Conservation (phyloP, 2,888 invertebrate genomes). For the Tetranychus piercei region DNA sequence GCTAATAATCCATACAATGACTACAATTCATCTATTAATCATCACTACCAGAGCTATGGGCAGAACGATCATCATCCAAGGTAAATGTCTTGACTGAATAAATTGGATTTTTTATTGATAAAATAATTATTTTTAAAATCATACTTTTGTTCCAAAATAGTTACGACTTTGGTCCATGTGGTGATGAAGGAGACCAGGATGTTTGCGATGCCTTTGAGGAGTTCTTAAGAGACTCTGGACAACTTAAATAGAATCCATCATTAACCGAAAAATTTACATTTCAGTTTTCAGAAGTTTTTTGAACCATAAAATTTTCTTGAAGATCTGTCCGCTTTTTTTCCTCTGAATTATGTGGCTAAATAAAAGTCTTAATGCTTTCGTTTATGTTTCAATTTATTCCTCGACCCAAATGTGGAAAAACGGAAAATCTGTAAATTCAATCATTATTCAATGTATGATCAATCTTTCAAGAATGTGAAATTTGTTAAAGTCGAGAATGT, state of each 20-base stretch:
- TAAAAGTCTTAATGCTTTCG: too few species aligned
- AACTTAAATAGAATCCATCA: constrained; percentile 1
- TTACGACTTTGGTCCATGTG: constrained; percentile 22
- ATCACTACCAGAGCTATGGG: constrained; percentile 1
- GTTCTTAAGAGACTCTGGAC: constrained; percentile 20
- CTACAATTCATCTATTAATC: not conserved
- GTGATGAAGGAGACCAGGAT: constrained; percentile 19
- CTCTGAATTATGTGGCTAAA: too few species aligned
- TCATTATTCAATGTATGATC: too few species aligned
- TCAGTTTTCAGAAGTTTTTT: not conserved
- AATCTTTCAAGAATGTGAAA: too few species aligned
- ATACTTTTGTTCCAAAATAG: constrained; percentile 3
- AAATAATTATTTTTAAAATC: not conserved
- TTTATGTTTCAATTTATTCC: too few species aligned
- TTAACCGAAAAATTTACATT: not conserved
- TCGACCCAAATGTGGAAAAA: too few species aligned
- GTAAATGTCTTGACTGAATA: not conserved
- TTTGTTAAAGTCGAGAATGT: too few species aligned
- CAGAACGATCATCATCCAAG: not conserved
- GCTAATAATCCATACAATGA: constrained; percentile 4
- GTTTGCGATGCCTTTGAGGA: constrained; percentile 22
- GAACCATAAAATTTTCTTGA: not conserved
- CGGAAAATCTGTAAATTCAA: too few species aligned
- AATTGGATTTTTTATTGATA: not conserved
- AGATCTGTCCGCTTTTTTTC: too few species aligned